Evolutionary conservation across 2,888 invertebrate genomes (phyloP).

Genomic region (Dasysyrphus albostriatus): DNA sequence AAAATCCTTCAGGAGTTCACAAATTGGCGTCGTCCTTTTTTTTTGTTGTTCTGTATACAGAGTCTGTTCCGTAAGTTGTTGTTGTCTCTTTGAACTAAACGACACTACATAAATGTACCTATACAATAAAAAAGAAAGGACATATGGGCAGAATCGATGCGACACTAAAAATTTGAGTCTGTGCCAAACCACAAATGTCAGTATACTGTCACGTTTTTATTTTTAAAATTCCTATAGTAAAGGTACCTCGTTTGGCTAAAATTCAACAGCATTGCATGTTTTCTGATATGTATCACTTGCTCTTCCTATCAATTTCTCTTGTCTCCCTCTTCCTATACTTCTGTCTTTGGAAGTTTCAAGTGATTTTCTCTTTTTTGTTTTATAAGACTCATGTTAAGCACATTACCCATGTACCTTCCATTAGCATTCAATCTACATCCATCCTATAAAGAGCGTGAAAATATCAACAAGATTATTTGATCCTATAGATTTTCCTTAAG

Average conservation of each 20-base stretch:
- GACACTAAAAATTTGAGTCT: slow-evolving; percentile 49
- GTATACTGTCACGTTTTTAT: not conserved
- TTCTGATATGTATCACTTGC: not conserved
- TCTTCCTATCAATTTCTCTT: not conserved
- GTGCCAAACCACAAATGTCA: slow-evolving; percentile 51
- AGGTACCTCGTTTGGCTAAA: slow-evolving; percentile 6
- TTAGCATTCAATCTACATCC: slow-evolving; percentile 33
- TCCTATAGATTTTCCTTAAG: not conserved
- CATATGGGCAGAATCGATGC: slow-evolving; percentile 15
- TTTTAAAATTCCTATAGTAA: too few relatives aligned
- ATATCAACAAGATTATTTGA: not conserved
- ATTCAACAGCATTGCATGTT: slow-evolving; percentile 31
- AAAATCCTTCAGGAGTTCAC: slow-evolving; percentile 57
- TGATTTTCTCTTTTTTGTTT: not conserved
- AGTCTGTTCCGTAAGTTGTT: slow-evolving; percentile 14
- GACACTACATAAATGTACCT: not conserved
- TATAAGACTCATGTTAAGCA: not conserved
- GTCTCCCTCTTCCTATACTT: not conserved
- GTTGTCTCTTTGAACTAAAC: slow-evolving; percentile 37
- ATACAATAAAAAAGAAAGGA: not conserved
- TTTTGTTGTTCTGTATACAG: slow-evolving; percentile 28
- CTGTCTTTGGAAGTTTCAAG: not conserved
- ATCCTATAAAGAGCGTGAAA: not conserved
- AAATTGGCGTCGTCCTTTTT: slow-evolving; percentile 58
- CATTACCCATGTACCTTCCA: not conserved